Percentiles rank a stretch among this genome's conserved stretches.
Evolutionary conservation across 2,113 vertebrate species (phyloP).

Genomic region (Calyptommatus sinebrachiatus): DNA sequence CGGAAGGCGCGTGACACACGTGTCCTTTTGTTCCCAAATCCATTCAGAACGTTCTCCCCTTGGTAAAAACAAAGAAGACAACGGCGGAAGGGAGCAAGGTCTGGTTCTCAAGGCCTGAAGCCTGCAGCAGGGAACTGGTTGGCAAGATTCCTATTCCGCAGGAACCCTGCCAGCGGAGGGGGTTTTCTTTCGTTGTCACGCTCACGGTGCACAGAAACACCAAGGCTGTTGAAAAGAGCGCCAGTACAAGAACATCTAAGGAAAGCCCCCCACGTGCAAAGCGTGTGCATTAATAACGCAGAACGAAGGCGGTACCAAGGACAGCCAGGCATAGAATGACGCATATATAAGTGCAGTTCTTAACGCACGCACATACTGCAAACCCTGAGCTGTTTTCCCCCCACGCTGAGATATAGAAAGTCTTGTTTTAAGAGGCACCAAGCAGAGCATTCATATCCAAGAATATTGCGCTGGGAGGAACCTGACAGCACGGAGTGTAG

Average conservation of each 20-base stretch:
- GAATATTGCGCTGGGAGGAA: neutral
- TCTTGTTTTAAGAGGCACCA: neutral
- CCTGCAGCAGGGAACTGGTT: constrained; percentile 1
- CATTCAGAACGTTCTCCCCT: constrained; percentile 14
- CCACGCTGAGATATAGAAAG: too few species aligned
- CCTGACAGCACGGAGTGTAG: neutral
- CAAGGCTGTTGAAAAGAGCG: neutral
- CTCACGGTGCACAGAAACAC: neutral
- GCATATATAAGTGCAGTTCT: neutral
- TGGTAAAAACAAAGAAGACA: neutral
- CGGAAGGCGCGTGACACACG: constrained; percentile 47
- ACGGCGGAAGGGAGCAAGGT: too few species aligned
- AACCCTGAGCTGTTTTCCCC: neutral
- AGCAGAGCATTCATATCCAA: neutral
- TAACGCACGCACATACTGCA: neutral
- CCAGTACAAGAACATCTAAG: neutral
- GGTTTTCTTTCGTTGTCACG: constrained; percentile 3
- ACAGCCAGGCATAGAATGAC: neutral
- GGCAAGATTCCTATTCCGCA: constrained; percentile 4
- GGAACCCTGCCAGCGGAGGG: neutral
- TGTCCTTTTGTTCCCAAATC: constrained; percentile 50
- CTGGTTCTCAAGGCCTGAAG: constrained; percentile 19
- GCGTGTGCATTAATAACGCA: neutral
- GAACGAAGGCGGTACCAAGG: neutral
- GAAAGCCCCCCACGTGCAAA: neutral